These are phyloP conservation scores for Prunella fulvescens DNA, from an alignment of 2,113 vertebrate genomes.

Conservation along the genomic window DNA sequence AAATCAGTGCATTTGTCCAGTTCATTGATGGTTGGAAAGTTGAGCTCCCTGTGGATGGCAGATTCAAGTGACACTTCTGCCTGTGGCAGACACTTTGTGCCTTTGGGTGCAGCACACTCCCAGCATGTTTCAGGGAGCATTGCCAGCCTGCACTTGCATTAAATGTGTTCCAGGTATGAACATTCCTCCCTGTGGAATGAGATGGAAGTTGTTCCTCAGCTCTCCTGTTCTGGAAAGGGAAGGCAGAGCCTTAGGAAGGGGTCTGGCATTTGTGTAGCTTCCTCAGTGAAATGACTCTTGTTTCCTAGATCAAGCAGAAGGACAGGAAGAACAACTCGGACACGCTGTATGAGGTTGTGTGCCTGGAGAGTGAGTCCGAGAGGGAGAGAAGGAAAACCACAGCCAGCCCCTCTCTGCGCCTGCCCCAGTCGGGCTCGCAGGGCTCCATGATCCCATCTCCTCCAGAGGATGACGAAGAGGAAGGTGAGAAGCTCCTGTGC, in stretches of 20 bases:
- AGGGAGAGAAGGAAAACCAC: slow-evolving; percentile 92
- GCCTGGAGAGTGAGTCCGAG: slow-evolving; percentile 92
- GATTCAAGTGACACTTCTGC: background rate
- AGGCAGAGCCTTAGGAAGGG: background rate
- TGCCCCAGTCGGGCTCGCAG: slow-evolving; percentile 79
- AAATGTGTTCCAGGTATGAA: too few species aligned
- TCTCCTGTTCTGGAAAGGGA: background rate
- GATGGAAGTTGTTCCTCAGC: background rate
- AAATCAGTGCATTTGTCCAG: background rate
- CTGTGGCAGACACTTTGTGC: background rate
- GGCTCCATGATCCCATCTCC: slow-evolving; percentile 89
- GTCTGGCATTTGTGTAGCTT: background rate
- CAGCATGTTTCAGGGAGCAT: background rate
- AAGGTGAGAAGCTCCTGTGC: slow-evolving; percentile 76
- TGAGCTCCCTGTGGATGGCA: background rate
- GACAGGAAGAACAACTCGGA: slow-evolving; percentile 91
- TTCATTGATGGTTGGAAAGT: background rate
- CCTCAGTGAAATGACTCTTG: background rate
- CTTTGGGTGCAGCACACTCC: background rate
- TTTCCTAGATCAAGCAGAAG: slow-evolving; percentile 85
- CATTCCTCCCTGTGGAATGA: background rate
- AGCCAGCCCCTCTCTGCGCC: slow-evolving; percentile 84
- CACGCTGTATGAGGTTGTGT: slow-evolving; percentile 93
- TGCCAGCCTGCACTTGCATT: background rate
- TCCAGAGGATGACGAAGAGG: slow-evolving; percentile 96